Conservation (phyloP, 2,113 vertebrate species). For the Oncorhynchus kisutch region DNA sequence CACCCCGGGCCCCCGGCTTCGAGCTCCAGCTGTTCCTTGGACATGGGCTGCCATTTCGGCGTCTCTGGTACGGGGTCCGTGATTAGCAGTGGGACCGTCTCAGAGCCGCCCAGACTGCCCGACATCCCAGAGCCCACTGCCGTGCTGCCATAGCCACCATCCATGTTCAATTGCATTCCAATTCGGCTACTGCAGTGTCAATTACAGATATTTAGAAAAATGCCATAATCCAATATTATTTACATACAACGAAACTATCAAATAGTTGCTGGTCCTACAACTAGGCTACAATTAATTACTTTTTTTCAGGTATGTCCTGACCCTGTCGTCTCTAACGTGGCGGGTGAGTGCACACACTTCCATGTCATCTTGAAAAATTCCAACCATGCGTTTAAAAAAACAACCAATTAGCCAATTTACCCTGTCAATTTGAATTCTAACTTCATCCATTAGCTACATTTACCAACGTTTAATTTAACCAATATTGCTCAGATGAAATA, state of each 20-base stretch:
- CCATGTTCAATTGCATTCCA: constrained; percentile 63
- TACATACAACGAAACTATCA: too few relatives aligned
- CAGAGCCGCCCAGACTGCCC: constrained; percentile 25
- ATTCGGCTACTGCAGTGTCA: too few relatives aligned
- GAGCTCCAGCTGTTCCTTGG: constrained; percentile 57
- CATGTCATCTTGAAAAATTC: background rate
- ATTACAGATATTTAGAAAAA: background rate
- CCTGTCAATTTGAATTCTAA: too few relatives aligned
- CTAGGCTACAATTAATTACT: too few relatives aligned
- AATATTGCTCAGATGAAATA: too few relatives aligned
- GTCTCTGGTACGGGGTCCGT: constrained; percentile 1
- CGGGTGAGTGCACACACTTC: background rate
- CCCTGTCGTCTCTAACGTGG: background rate
- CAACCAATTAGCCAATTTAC: background rate
- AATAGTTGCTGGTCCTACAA: too few relatives aligned
- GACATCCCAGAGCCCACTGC: constrained; percentile 11
- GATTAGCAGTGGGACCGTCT: constrained; percentile 61
- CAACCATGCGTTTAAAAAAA: background rate
- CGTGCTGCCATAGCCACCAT: constrained; percentile 57
- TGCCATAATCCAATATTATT: too few relatives aligned
- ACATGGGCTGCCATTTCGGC: constrained; percentile 53
- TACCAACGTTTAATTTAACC: too few relatives aligned
- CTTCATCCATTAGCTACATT: too few relatives aligned
- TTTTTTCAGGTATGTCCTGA: too few relatives aligned
- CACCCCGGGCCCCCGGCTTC: constrained; percentile 59